Conservation (phyloP, 2,888 invertebrate species). For the Apodemia zela region DNA sequence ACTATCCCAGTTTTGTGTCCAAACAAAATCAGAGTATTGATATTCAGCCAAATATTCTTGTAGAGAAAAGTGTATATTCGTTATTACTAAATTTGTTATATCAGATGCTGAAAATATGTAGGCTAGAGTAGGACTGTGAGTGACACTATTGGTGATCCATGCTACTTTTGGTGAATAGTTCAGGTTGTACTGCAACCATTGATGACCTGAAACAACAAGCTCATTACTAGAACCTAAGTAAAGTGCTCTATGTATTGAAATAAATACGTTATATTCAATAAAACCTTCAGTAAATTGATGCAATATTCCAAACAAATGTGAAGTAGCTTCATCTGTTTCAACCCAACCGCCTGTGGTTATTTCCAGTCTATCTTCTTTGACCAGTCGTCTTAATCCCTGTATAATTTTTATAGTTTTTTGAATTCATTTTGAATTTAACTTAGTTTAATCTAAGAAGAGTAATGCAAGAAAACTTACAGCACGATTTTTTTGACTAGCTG, state of each 20-base stretch:
- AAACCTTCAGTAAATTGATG: slow-evolving; percentile 94
- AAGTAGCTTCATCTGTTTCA: slow-evolving; percentile 95
- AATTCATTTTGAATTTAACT: neutral
- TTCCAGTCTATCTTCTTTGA: slow-evolving; percentile 90
- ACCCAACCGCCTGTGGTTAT: slow-evolving; percentile 97
- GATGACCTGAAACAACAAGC: slow-evolving; percentile 85
- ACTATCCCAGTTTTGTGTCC: slow-evolving; percentile 31
- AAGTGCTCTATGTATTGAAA: neutral
- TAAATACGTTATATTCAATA: neutral
- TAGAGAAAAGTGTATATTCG: slow-evolving; percentile 95
- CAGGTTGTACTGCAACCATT: slow-evolving; percentile 91
- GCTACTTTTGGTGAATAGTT: slow-evolving; percentile 88
- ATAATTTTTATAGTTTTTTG: neutral
- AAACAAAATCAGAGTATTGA: no score
- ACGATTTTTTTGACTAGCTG: slow-evolving; percentile 50
- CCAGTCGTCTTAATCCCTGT: slow-evolving; percentile 85
- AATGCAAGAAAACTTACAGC: slow-evolving; percentile 41
- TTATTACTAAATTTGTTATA: slow-evolving; percentile 90
- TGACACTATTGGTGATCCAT: slow-evolving; percentile 98
- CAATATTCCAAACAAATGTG: slow-evolving; percentile 91
- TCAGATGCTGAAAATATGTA: slow-evolving; percentile 91
- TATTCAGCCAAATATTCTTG: slow-evolving; percentile 84
- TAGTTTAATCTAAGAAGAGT: neutral
- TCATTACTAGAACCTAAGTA: neutral
- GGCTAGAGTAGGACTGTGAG: slow-evolving; percentile 94